Base-by-base conservation (phyloP, 2,113 vertebrate genomes). In the Callocephalon fimbriatum region DNA sequence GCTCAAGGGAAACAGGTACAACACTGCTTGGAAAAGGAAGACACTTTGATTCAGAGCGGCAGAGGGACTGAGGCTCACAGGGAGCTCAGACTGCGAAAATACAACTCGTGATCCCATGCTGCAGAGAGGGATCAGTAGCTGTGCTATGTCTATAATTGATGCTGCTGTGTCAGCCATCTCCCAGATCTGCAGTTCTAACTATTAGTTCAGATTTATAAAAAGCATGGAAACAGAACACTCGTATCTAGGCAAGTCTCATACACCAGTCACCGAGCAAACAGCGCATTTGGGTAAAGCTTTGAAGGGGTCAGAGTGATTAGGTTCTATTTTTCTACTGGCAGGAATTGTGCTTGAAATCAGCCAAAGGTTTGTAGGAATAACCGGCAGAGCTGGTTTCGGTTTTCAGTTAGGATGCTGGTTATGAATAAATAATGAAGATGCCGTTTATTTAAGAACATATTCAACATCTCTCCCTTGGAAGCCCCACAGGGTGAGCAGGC, bases 361-460 rank as follows among this genome's bases (percentile, higher is more conserved):
- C 14, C 35, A 54, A 82, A 83, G 35, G 37, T 81, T 89, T 91
- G 65, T 73, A 84, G 48, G 54, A 92, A 65, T 88, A 82, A 79
- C 44, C 54, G 26, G 23, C 0, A 0, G 59, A 47, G 70, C 31
- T 89, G 29, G 42, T 85, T 79, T 68, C 7, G 32, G 81, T 87
- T 86, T 86, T 77, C 84, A 75, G 27, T 23, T 74, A 61, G 47
- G 37, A 81, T 45, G n/a, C 44, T 42, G 72, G 22, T 23, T 70
- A 68, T 80, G 77, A 95, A 95, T 93, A 95, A 89, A 77, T 72
- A 79, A 84, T 50, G 23, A 79, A 63, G n/a, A 29, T 47, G 9
- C 40, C 53, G 59, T 86, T 93, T 95, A 82, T 82, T 88, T 94
- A 73, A 86, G 86, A 92, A 62, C 27, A 45, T 26, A 72, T 73